Evolutionary conservation across 2,113 vertebrate species (phyloP), one percentile per base, ranked within the genome.

Genomic region (Sterrhoptilus dennistouni): DNA sequence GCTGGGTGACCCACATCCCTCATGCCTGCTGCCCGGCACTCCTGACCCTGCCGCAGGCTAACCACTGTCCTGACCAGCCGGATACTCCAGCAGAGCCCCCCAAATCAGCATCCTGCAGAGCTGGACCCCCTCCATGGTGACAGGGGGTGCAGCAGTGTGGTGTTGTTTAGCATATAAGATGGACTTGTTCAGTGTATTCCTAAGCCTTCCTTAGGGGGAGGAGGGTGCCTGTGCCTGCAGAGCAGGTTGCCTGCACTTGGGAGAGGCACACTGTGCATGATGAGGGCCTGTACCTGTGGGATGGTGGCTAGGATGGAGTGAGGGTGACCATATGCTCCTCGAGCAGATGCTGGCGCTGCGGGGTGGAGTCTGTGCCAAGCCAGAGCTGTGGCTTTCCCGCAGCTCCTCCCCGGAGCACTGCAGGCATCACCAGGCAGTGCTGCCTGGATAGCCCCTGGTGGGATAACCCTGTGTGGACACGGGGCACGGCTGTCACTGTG

Each of bases 1-100:
- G 95, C 75, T 89, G 77, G 68, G 78, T 95, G 96, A 96, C 97
- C 97, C 92, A 95, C 80, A 97, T 97, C 90, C 76, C 76, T 60
- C 5, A 20, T 3, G 23, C 14, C 63, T 79, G 83, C 81, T 9
- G 17, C 83, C 70, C 14, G 0, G 63, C 63, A 36, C 86, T 9
- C 13, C 91, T 89, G 87, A 87, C 91, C 96, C 95, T 81, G 88
- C 85, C 4, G 1, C 19, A 7, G 74, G 81, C 86, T 49, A 40
- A 18, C 50, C 24, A 7, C 61, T 0, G 0, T 53, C 63, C 76
- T 12, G 44, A 25, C 49, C 4, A 8, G 44, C 44, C 33, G 0
- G 0, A 23, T 10, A 8, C 20, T 71, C 23, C 0, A 1, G 45
- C 1, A 1, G 28, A 65, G 24, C 9, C 47, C 66, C 87, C 38